Evolutionary conservation across 1,140 invertebrate genomes (phyloP), one percentile per base, ranked within the genome.

Genomic region (Drosophila setifemur): DNA sequence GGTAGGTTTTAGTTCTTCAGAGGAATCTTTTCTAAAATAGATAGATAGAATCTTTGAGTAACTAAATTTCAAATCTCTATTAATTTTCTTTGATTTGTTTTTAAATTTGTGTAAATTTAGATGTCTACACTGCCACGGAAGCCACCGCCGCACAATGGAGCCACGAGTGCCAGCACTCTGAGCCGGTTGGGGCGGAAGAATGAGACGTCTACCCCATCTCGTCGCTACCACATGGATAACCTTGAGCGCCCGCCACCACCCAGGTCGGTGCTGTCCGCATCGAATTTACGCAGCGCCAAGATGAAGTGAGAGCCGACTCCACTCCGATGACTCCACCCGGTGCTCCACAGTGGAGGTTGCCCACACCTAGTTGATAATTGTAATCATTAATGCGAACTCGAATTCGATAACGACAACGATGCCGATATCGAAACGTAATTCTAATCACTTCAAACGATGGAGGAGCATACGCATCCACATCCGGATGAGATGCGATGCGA

Each of bases 201-300:
- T 28, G 68, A 63, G 35, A 31, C 47, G 25, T 61, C 64, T 0
- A 29, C 64, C 14, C 47, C 70, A 2, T 68, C 75, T 1, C 63
- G 69, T 28, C 79, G 79, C 16, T 67, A 83, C 25, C 61, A 75
- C 29, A 78, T 89, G 43, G 89, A 90, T 14, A 64, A 14, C 19
- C 26, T 70, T 18, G 89, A 89, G 29, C 69, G 87, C 43, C 70
- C 79, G 16, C 58, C 79, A n/a, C 76, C 82, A 0, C 69, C 74
- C 28, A 49, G 82, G n/a, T 89, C 89, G 11, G 54, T 77, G 39
- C 44, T 89, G 6, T 90, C 79, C 19, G 48, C 81, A 31, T 85
- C 89, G 70, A 90, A 89, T 83, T 68, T 89, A 70, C 88, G 83
- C 68, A 88, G 70, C 69, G 66, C 76, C 67, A 81, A 75, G 31